Evolutionary conservation across 1,140 invertebrate genomes (phyloP).

Genomic region (Halesus radiatus): DNA sequence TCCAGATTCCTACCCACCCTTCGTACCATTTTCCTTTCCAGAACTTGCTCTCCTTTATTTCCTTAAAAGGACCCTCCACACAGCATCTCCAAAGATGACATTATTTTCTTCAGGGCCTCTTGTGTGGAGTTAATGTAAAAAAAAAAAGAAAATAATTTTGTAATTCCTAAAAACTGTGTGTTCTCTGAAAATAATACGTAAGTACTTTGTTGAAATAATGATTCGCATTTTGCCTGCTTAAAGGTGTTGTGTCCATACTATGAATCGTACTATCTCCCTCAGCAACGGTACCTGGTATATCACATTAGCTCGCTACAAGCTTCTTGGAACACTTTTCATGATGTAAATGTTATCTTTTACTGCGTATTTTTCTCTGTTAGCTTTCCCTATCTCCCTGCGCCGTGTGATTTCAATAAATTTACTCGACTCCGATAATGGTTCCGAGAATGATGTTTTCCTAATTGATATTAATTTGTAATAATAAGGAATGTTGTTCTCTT

Average conservation of each 20-base stretch:
- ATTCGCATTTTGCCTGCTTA: neutral
- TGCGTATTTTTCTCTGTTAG: constrained; percentile 5
- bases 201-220: neutral
- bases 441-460: neutral
- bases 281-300: neutral
- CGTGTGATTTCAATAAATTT: constrained; percentile 1
- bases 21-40: no score
- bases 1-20: no score
- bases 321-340: neutral
- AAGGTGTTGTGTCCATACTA: neutral
- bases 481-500: no score
- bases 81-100: no score
- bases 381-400: neutral
- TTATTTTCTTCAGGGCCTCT: no score
- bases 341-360: constrained; percentile 5
- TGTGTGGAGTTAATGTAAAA: no score
- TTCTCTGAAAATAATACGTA: neutral
- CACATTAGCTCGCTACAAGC: no score
- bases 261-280: neutral
- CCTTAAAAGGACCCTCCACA: no score
- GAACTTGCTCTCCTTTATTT: no score
- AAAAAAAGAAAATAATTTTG: no score
- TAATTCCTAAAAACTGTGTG: neutral
- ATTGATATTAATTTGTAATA: no score
- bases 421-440: neutral